Base-by-base conservation (phyloP, 2,888 invertebrate genomes). In the Diabrotica balteata region DNA sequence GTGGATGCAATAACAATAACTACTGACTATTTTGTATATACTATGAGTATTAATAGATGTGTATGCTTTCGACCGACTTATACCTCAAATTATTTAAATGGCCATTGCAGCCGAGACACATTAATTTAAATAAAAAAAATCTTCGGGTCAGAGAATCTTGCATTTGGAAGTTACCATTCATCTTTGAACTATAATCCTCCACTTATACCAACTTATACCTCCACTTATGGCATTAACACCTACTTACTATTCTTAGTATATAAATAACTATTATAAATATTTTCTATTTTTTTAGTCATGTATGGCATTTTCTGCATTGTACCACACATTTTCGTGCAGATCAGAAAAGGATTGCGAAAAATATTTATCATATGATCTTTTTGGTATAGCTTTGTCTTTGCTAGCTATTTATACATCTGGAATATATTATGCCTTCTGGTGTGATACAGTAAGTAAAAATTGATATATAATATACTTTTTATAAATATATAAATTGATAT, bases 361-460 rank as follows among this genome's bases (percentile, higher is more conserved):
- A 73, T 97, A 96, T 86, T 86, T 98, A 52, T 92, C 94, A 76
- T 93, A 93, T 80, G 98, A 98, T 82, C 88, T 98, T 66, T 92
- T 97, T 78, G 98, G 98, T 17, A 97, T 98, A 71, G 95, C 96
- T 10, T 86, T 97, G 60, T 96, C 96, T 47, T 86, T 98, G 73
- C 88, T 97, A 60, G 97, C 96, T 64, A 96, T 97, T 81, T 98
- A 97, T 84, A 91, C 96, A 72, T 96, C 96, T 43, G 97, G 97
- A 63, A 94, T 98, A 73, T 97, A 98, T 84, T 97, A 96, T 83
- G 97, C 97, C 9, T 98, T 97, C 85, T 97, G 96, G 93, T 98
- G 97, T 84, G 91, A 95, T 82, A 89, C 90, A 85, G 96, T 95
- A 86, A 89, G 88, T 64, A 67, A 44, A 66, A 7, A 70, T 55